Conservation (phyloP, 2,888 invertebrate species). For the Lacanobia wlatinum region DNA sequence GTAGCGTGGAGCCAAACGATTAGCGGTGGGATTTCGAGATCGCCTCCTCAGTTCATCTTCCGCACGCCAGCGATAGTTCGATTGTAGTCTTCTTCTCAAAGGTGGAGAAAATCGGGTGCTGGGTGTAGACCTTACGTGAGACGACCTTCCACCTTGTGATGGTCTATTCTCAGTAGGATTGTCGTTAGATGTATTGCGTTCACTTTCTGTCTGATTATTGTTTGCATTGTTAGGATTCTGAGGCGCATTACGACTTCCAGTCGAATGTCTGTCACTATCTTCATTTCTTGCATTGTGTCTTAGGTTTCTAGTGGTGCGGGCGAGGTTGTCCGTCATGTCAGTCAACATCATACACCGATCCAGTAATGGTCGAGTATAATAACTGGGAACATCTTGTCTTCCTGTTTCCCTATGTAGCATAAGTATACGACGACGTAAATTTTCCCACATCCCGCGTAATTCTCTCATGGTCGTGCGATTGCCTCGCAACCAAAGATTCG, state of each 20-base stretch:
- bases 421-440: conserved; percentile 91
- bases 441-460: conserved; percentile 92
- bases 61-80: conserved; percentile 79
- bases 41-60: conserved; percentile 82
- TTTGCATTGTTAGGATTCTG: conserved; percentile 58
- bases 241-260: conserved; percentile 65
- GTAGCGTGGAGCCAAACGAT: conserved; percentile 76
- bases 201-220: conserved; percentile 64
- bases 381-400: conserved; percentile 80
- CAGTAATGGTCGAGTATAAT: conserved; percentile 84
- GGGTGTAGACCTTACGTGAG: conserved; percentile 70
- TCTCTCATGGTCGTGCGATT: conserved; percentile 88
- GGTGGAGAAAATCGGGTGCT: conserved; percentile 72
- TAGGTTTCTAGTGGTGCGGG: conserved; percentile 67
- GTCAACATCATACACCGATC: conserved; percentile 87
- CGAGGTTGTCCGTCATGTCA: conserved; percentile 79
- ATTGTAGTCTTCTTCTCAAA: conserved; percentile 76
- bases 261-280: conserved; percentile 66
- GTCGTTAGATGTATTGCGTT: conserved; percentile 65
- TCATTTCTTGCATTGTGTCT: conserved; percentile 73
- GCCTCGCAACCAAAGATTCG: conserved; percentile 85
- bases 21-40: conserved; percentile 72
- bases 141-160: conserved; percentile 59
- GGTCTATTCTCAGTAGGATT: conserved; percentile 60
- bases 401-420: conserved; percentile 88